Base-by-base conservation (phyloP, 1,140 invertebrate species). In the Epicauta chinensis region DNA sequence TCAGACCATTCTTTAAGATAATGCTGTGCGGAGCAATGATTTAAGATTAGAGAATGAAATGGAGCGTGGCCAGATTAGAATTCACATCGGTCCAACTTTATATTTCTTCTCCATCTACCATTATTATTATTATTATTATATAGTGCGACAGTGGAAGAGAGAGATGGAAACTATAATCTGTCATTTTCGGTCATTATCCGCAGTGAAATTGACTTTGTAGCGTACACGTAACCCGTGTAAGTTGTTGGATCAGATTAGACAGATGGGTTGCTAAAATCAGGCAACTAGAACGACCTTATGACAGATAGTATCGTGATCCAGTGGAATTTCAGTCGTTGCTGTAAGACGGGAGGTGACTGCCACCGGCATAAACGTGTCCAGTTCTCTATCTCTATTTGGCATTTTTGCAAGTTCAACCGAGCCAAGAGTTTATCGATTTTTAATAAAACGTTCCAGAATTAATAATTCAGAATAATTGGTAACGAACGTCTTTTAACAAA, bases 11-110 rank as follows among this genome's bases (percentile, higher is more conserved):
- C 50, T 52, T 58, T 51, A 55, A 58, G 56, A 61, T 61, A 61
- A 52, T 55, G 48, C 36, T 13, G 30, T 47, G 41, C 23, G n/a
- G n/a, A 23, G 53, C 56, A 43, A 58, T 61, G 55, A 61, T 61
- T 58, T 53, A 58, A 55, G 59, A 61, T 61, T 61, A 58, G 40
- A 46, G 29, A 23, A 23, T 7, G 55, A 58, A 60, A 60, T 58
- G 59, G 53, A 56, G 53, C 51, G 56, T 55, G 50, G 46, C 46
- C 40, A 61, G 59, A 61, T 61, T 61, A 60, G 55, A 56, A 60
- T 53, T 50, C 45, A 36, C 44, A 23, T 23, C 23, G 23, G 23
- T n/a, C 23, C 23, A 23, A 23, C 23, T 23, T 3, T 23, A 23
- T 23, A 23, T 23, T 23, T n/a, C n/a, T 23, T 23, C 23, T 0